phyloP scores from a whole-genome alignment of 1,140 invertebrate species.

The Ceratitis capitata region DNA sequence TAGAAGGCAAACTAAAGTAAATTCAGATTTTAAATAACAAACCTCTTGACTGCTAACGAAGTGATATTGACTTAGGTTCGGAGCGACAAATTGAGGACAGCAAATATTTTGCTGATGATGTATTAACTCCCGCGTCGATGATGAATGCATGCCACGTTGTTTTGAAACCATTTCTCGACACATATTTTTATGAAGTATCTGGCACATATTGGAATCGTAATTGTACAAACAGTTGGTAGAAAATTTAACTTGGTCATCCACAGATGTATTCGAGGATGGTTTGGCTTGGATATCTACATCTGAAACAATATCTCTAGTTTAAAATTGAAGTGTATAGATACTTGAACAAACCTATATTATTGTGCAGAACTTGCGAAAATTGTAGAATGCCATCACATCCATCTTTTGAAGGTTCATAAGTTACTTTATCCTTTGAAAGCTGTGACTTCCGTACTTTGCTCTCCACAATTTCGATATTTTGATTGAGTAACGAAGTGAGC shows the following conservation, averaged over 20 bases:
- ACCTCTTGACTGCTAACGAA: slow-evolving; percentile 71
- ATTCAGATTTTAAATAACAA: too few relatives aligned
- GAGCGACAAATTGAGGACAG: slow-evolving; percentile 66
- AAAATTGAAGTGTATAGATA: neutral
- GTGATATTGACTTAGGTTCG: slow-evolving; percentile 72
- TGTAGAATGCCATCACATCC: neutral
- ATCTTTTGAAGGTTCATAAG: neutral
- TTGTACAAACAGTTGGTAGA: neutral
- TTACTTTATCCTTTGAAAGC: neutral
- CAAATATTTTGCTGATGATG: neutral
- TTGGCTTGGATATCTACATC: neutral
- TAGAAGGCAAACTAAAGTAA: too few relatives aligned
- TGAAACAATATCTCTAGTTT: neutral
- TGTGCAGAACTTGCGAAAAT: neutral
- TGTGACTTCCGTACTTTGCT: neutral
- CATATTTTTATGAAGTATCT: neutral
- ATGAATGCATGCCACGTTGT: neutral
- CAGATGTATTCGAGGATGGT: neutral
- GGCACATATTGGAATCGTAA: slow-evolving; percentile 47
- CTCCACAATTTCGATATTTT: slow-evolving; percentile 37
- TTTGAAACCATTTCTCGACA: neutral
- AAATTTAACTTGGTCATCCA: neutral
- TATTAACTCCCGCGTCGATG: neutral
- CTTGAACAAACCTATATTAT: neutral
- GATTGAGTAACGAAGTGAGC: slow-evolving; percentile 69